phyloP scores from a whole-genome alignment of 2,113 vertebrate species.

The Nesoenas mayeri region DNA sequence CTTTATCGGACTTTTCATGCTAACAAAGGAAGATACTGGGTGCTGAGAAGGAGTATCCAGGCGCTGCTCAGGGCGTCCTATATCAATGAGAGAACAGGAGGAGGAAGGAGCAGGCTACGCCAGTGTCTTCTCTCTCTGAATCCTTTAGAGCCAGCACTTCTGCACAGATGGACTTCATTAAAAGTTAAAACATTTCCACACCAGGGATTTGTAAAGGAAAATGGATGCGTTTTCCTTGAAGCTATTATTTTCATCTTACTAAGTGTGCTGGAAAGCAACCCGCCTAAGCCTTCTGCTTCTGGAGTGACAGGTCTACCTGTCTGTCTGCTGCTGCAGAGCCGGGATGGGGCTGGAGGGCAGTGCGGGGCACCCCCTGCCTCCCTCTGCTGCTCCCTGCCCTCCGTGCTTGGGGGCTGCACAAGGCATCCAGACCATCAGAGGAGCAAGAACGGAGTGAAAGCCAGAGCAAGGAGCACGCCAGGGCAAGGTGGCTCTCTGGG shows the following conservation, averaged over 20 bases:
- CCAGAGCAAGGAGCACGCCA: neutral
- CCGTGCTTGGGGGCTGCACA: neutral
- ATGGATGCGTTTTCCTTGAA: constrained; percentile 47
- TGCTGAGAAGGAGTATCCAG: neutral
- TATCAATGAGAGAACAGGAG: constrained; percentile 44
- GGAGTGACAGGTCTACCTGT: constrained; percentile 14
- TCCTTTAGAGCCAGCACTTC: constrained; percentile 11
- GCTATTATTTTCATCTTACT: constrained; percentile 56
- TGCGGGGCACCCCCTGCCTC: neutral
- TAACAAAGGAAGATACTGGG: constrained; percentile 16
- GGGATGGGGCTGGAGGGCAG: neutral
- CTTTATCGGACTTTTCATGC: neutral
- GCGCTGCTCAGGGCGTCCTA: constrained; percentile 39
- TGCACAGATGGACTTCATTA: constrained; percentile 67
- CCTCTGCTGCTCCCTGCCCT: neutral
- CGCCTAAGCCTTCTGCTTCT: constrained; percentile 19
- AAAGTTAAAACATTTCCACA: constrained; percentile 67
- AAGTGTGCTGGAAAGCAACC: constrained; percentile 47
- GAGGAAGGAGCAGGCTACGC: constrained; percentile 12
- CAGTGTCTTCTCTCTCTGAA: neutral
- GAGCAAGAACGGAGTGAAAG: neutral
- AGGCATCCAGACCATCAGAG: neutral
- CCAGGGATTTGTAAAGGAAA: constrained; percentile 60
- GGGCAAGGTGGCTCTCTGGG: neutral
- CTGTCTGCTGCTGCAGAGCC: neutral